Base-by-base conservation (phyloP, 1,140 invertebrate species). In the Danaus melanippus region DNA sequence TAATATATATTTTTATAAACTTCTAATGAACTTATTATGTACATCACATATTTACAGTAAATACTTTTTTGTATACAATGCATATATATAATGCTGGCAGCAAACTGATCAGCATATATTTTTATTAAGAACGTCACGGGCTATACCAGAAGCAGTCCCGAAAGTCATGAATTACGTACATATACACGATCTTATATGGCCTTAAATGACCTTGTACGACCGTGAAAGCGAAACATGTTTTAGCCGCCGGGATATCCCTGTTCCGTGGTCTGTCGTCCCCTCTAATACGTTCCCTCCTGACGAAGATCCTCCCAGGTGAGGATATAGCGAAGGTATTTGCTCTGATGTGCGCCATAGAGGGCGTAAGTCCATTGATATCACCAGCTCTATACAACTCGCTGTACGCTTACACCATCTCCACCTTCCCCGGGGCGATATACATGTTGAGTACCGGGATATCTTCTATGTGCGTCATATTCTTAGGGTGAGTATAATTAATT, bases 241-340 rank as follows among this genome's bases (percentile, higher is more conserved):
- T 67, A 89, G 89, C 87, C 60, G 71, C 82, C 8, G 57, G 69
- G 8, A 46, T 92, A 53, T 88, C 89, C 43, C 66, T 89, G 12
- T 89, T 92, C 47, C 77, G 86, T 55, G 88, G 87, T 1, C 75
- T 91, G 21, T 83, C 89, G 10, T 84, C 88, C 8, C 91, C 92
- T 17, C 86, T 92, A 64, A 88, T 91, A 44, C 86, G 92, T 53
- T 89, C 92, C 1, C 79, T 91, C 46, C 71, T 93, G 10, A 91
- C 92, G 1, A 93, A 93, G 71, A 88, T 90, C 32, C 87, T 92
- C n/a, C 89, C 90, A 2, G 44, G 82, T 6, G 87, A 90, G 21
- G 92, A 93, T 74, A 86, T 91, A 56, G 92, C 92, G 73, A 90
- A 90, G 76, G 87, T 91, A 39, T 92, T 92, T 62, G 90, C 91